A percentile compares a stretch with the other conserved stretches of the same genome.
Evolutionary conservation across 2,113 vertebrate species (phyloP).

Genomic region (Uria aalge): DNA sequence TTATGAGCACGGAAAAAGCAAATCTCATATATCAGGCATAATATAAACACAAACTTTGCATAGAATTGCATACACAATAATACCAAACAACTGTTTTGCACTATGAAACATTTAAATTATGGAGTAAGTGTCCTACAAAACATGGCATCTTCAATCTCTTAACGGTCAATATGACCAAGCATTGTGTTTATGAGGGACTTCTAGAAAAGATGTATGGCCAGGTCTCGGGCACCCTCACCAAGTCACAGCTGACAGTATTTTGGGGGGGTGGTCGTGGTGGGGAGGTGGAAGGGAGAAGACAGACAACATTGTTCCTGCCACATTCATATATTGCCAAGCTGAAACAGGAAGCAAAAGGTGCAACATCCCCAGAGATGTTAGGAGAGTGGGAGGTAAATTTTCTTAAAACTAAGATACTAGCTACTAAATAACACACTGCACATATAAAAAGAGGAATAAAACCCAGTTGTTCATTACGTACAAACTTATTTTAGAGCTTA

Average conservation of each 20-base stretch:
- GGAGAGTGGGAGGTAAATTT: background rate
- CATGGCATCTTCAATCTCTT: rapidly evolving
- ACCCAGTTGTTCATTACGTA: background rate
- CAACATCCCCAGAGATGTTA: background rate
- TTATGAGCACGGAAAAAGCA: background rate
- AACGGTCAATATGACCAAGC: background rate
- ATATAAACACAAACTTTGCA: background rate
- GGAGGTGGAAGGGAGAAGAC: background rate
- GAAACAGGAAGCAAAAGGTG: background rate
- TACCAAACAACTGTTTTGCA: background rate
- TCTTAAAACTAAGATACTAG: background rate
- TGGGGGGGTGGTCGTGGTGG: background rate
- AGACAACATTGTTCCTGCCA: background rate
- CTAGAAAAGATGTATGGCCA: background rate
- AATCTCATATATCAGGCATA: background rate
- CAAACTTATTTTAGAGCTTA: background rate
- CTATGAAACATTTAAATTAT: background rate
- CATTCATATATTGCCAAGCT: background rate
- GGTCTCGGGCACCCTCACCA: background rate
- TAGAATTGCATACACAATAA: background rate
- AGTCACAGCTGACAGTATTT: background rate
- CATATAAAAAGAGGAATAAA: background rate
- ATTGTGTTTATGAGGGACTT: background rate
- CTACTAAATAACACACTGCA: background rate
- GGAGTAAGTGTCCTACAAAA: background rate